Conservation (phyloP, 2,797 vertebrate genomes). For the Platyrinchus mystaceus region DNA sequence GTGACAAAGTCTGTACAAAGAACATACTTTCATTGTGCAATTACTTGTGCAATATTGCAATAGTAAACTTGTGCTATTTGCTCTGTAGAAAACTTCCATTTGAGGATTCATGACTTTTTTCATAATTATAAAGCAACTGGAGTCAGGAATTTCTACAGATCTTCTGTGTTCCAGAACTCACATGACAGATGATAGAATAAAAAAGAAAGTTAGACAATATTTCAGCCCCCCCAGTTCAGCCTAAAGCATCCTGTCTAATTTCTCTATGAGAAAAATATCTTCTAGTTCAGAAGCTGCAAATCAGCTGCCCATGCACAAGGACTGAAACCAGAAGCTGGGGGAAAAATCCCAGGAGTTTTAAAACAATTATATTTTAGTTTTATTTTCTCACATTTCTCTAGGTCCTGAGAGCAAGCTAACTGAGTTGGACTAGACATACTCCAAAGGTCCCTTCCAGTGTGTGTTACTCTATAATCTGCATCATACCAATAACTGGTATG, state of each 20-base stretch:
- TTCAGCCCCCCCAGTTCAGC: neutral
- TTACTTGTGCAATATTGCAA: slow-evolving; percentile 38
- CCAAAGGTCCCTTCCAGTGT: neutral
- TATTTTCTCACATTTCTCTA: neutral
- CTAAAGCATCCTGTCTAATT: neutral
- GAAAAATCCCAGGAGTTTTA: neutral
- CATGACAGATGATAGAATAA: neutral
- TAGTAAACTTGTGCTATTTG: neutral
- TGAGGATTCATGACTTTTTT: neutral
- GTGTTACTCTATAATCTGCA: neutral
- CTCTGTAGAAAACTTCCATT: slow-evolving; percentile 8
- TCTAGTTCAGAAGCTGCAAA: neutral
- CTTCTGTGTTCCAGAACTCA: neutral
- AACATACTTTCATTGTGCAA: slow-evolving; percentile 40
- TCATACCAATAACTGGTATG: neutral
- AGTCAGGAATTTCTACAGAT: neutral
- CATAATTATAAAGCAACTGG: neutral
- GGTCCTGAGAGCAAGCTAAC: neutral
- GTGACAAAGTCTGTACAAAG: neutral
- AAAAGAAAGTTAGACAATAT: neutral
- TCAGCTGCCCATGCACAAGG: neutral
- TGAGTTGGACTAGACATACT: neutral
- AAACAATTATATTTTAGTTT: neutral
- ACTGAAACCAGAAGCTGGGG: neutral
- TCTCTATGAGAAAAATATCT: neutral